Evolutionary conservation across 2,797 vertebrate species (phyloP).

Genomic region (Centroberyx gerrardi): DNA sequence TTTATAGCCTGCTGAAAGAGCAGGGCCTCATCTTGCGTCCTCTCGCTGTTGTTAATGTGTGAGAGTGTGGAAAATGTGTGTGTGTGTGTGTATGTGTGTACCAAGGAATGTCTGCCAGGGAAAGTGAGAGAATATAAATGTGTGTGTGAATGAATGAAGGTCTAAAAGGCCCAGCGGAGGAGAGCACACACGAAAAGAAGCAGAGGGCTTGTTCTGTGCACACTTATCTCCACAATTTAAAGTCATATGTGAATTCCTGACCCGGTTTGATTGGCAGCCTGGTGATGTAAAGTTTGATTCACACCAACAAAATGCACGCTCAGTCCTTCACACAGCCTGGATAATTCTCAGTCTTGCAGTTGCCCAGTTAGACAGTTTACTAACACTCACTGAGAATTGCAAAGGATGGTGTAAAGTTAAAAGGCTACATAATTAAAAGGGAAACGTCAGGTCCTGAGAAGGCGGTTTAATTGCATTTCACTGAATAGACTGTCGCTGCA

Average conservation of each 20-base stretch:
- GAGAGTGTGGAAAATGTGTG: not conserved
- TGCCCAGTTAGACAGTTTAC: not conserved
- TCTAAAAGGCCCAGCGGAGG: constrained; percentile 22
- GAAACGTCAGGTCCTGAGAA: not conserved
- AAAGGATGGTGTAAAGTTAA: not conserved
- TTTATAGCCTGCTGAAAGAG: constrained; percentile 64
- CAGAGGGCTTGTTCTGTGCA: not conserved
- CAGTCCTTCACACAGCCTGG: too few relatives aligned
- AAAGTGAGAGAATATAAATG: constrained; percentile 15
- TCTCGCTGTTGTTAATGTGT: constrained; percentile 46
- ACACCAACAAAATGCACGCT: too few relatives aligned
- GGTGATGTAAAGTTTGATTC: constrained; percentile 9
- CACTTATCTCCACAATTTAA: constrained; percentile 1
- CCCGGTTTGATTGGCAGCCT: constrained; percentile 11
- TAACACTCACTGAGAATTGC: not conserved
- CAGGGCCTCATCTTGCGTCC: constrained; percentile 41
- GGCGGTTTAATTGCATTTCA: not conserved
- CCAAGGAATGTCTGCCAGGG: constrained; percentile 4
- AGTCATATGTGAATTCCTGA: not conserved
- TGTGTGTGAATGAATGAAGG: constrained; percentile 22
- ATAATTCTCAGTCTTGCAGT: not conserved
- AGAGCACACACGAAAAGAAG: not conserved
- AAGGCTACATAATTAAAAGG: not conserved
- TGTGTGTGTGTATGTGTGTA: constrained; percentile 5
- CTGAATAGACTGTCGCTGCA: constrained; percentile 4